Conservation (phyloP, 2,888 invertebrate genomes). For the Cheilosia grossa region DNA sequence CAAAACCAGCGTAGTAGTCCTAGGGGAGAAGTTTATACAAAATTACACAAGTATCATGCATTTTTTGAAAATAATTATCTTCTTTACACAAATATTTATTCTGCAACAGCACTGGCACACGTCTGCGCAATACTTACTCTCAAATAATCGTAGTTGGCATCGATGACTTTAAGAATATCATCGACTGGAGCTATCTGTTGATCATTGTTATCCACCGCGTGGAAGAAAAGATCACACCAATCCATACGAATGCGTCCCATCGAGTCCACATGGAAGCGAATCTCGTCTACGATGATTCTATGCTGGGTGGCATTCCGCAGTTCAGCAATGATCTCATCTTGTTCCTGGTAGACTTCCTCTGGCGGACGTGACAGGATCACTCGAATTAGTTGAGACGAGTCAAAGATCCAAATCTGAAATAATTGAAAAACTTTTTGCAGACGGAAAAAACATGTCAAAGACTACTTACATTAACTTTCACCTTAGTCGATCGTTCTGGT, state of each 20-base stretch:
- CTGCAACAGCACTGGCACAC: not conserved
- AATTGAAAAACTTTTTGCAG: constrained; percentile 6
- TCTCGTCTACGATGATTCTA: constrained; percentile 91
- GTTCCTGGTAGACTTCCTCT: constrained; percentile 88
- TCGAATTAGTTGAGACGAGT: constrained; percentile 91
- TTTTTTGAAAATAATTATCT: no score
- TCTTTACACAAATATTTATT: no score
- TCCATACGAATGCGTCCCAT: constrained; percentile 83
- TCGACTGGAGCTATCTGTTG: constrained; percentile 91
- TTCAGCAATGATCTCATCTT: constrained; percentile 88
- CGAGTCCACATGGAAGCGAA: constrained; percentile 89
- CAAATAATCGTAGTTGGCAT: constrained; percentile 92
- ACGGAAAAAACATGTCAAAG: not conserved
- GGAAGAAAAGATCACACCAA: constrained; percentile 93
- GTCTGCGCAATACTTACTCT: constrained; percentile 84
- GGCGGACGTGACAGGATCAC: constrained; percentile 93
- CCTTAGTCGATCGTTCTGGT: constrained; percentile 90
- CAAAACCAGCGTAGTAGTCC: constrained; percentile 88
- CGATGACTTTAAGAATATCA: constrained; percentile 91
- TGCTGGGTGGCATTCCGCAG: constrained; percentile 90
- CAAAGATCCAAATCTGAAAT: constrained; percentile 93
- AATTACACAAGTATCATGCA: not conserved
- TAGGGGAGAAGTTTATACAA: constrained; percentile 76
- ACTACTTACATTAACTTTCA: constrained; percentile 90
- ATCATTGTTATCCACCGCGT: constrained; percentile 90